Conservation (phyloP, 2,888 invertebrate genomes). For the Adelognathus sp. region DNA sequence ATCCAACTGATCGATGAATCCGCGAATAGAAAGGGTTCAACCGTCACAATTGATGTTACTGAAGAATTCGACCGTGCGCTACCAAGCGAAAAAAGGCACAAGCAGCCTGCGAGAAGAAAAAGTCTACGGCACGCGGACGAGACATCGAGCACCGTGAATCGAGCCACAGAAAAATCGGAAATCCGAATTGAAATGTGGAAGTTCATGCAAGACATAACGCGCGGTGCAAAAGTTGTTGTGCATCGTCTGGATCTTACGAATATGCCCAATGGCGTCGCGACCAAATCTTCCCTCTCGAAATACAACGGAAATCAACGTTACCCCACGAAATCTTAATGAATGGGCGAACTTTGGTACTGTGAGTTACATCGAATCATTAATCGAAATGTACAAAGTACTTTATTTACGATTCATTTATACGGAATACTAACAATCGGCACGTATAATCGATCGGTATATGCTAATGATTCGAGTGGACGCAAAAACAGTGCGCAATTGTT, state of each 20-base stretch:
- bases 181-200: conserved; percentile 73
- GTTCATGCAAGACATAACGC: conserved; percentile 75
- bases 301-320: conserved; percentile 24
- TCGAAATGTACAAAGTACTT: neutral
- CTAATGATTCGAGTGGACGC: neutral
- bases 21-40: neutral
- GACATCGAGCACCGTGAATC: neutral
- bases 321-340: conserved; percentile 28
- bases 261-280: conserved; percentile 58
- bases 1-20: neutral
- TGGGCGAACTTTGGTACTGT: neutral
- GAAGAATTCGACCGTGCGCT: conserved; percentile 63
- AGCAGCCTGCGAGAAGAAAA: conserved; percentile 35
- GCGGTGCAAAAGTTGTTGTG: conserved; percentile 75
- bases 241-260: conserved; percentile 71
- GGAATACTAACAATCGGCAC: neutral
- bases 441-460: neutral
- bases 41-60: conserved; percentile 53
- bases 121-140: conserved; percentile 30
- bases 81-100: conserved; percentile 53
- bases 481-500: conserved; percentile 3
- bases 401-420: neutral
- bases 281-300: conserved; percentile 37
- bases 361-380: neutral
- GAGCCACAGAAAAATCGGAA: conserved; percentile 37